Percentiles rank a stretch among this genome's conserved stretches.
Evolutionary conservation across 2,888 invertebrate species (phyloP).

Genomic region (Platycnemis pennipes): DNA sequence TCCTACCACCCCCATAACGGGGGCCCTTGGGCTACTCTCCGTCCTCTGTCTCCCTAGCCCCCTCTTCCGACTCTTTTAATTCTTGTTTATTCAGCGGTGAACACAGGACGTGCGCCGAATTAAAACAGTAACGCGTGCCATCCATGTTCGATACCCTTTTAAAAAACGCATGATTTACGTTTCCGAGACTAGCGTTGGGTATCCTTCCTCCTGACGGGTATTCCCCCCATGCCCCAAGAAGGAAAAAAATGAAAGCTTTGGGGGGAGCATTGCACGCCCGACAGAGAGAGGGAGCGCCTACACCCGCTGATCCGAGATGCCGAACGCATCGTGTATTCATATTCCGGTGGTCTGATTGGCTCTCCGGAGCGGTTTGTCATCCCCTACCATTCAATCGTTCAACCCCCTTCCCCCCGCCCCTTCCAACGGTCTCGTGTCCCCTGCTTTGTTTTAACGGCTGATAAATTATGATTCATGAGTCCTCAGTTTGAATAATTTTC

Average conservation of each 20-base stretch:
- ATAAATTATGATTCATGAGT: conserved; percentile 63
- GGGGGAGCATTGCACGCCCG: neutral
- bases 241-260: neutral
- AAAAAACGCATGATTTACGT: conserved; percentile 12
- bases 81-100: conserved; percentile 16
- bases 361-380: neutral
- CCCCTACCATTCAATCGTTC: neutral
- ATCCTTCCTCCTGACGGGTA: neutral
- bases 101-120: neutral
- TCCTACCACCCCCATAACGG: neutral
- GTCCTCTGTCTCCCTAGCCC: no score
- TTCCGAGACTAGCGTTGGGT: neutral
- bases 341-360: conserved; percentile 24
- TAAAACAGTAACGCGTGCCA: conserved; percentile 16
- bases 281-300: no score
- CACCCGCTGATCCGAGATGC: neutral
- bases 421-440: neutral
- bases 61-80: neutral
- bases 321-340: neutral
- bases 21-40: neutral
- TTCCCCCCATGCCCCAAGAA: no score
- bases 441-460: conserved; percentile 52
- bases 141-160: neutral
- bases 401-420: neutral
- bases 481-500: conserved; percentile 19